These are phyloP conservation scores for Magallana nippona DNA, from an alignment of 2,888 invertebrate genomes.

Conservation along the genomic window DNA sequence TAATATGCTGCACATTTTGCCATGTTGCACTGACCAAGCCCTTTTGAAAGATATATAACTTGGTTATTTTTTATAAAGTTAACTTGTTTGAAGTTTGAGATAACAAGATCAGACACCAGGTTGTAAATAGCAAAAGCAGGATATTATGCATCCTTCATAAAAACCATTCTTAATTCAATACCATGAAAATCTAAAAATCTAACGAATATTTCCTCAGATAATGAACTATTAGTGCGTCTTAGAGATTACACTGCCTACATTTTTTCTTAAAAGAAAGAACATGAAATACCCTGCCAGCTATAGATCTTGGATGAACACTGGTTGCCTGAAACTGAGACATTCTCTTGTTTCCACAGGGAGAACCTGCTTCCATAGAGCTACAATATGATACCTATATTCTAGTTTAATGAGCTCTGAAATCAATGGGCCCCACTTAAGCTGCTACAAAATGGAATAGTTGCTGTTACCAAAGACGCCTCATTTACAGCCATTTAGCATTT, in stretches of 20 bases:
- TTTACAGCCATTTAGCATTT: background rate
- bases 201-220: background rate
- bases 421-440: slow-evolving; percentile 5
- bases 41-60: too few relatives aligned
- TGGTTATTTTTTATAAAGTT: background rate
- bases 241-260: background rate
- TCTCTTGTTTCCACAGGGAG: background rate
- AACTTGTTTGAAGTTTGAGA: background rate
- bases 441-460: slow-evolving; percentile 2
- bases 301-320: background rate
- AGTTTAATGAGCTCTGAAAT: slow-evolving; percentile 18
- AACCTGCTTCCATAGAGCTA: background rate
- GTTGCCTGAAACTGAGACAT: background rate
- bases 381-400: background rate
- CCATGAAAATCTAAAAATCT: background rate
- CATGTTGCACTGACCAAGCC: too few relatives aligned
- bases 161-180: background rate
- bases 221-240: background rate
- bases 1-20: too few relatives aligned
- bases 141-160: background rate
- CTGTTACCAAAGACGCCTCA: background rate
- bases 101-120: background rate
- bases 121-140: background rate
- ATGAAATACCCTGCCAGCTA: background rate
- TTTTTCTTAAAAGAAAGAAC: slow-evolving; percentile 21